Evolutionary conservation across 2,797 vertebrate species (phyloP).

Genomic region (Liasis olivaceus): DNA sequence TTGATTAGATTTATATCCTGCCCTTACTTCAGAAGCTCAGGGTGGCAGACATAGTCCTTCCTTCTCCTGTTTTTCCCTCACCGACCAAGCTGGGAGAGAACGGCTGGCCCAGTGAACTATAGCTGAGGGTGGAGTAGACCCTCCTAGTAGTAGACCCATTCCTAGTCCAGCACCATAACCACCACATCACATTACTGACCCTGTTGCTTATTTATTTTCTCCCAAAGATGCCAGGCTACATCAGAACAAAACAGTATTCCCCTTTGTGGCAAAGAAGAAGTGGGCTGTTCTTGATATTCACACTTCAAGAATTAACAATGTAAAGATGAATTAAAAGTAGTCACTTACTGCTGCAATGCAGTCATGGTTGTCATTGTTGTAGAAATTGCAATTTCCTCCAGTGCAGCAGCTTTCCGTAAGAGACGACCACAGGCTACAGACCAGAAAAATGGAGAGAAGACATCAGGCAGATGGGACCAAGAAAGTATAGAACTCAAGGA

Average conservation of each 20-base stretch:
- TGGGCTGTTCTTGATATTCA: neutral
- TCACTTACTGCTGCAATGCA: slow-evolving; percentile 24
- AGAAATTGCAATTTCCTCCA: slow-evolving; percentile 38
- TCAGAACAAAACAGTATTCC: neutral
- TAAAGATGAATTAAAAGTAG: neutral
- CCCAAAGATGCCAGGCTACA: neutral
- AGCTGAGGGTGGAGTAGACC: neutral
- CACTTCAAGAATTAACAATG: neutral
- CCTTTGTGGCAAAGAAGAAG: neutral
- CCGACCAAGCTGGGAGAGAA: no score
- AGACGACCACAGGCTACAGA: slow-evolving; percentile 41
- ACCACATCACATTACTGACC: neutral
- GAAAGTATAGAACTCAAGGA: neutral
- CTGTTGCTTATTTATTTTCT: neutral
- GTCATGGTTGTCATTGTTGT: slow-evolving; percentile 10
- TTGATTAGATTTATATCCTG: no score
- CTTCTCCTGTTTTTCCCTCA: neutral
- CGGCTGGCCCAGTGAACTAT: neutral
- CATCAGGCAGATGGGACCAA: neutral
- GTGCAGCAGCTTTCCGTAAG: slow-evolving; percentile 38
- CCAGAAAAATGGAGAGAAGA: neutral
- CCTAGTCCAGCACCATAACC: neutral
- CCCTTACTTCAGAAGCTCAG: no score
- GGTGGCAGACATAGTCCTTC: neutral
- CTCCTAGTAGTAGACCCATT: neutral